These are phyloP conservation scores for Etia nguti DNA, from an alignment of 2,113 vertebrate genomes.

Conservation along the genomic window DNA sequence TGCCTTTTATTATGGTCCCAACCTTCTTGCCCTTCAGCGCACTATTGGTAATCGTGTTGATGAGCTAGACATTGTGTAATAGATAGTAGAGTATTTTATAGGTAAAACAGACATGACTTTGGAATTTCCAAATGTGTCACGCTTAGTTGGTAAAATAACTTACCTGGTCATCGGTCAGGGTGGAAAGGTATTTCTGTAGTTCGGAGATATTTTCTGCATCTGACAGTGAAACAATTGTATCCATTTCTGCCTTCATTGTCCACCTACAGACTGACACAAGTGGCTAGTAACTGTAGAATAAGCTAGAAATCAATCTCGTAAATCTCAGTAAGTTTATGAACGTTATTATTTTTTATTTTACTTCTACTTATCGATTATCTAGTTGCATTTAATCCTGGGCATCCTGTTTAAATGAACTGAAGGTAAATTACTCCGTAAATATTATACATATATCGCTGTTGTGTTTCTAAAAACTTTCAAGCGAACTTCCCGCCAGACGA, in stretches of 20 bases:
- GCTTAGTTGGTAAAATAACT: not conserved
- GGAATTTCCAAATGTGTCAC: not conserved
- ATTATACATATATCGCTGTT: not conserved
- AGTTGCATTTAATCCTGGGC: not conserved
- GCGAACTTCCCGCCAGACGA: conserved; percentile 40
- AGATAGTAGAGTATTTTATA: not conserved
- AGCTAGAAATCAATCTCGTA: not conserved
- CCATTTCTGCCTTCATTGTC: conserved; percentile 53
- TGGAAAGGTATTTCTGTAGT: conserved; percentile 65
- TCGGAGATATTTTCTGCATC: conserved; percentile 45
- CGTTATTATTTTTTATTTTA: not conserved
- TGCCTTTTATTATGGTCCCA: conserved; percentile 78
- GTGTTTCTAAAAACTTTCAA: not conserved
- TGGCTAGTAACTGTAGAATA: not conserved
- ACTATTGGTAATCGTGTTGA: conserved; percentile 71
- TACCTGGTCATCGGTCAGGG: conserved; percentile 63
- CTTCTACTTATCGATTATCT: not conserved
- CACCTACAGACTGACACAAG: not conserved
- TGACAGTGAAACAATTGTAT: conserved; percentile 63
- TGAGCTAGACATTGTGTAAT: conserved; percentile 63
- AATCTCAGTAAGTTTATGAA: not conserved
- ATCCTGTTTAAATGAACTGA: not conserved
- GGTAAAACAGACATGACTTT: not conserved
- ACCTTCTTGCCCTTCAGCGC: conserved; percentile 81
- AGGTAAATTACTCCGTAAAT: not conserved